Evolutionary conservation across 2,113 vertebrate genomes (phyloP).

Genomic region (Urocynchramus pylzowi): DNA sequence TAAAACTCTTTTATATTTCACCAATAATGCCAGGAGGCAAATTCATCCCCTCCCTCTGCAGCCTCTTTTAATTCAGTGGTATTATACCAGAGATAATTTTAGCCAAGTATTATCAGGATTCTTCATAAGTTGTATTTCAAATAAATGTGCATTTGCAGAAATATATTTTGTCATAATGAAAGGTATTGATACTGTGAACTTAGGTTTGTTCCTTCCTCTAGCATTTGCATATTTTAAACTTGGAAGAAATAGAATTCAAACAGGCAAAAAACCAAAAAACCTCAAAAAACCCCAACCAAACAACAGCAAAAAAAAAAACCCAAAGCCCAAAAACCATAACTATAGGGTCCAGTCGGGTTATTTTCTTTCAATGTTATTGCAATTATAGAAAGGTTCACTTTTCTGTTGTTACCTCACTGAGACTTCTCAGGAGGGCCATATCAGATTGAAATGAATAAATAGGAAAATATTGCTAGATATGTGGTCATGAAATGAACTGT

Average conservation of each 20-base stretch:
- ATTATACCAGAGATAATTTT: slow-evolving; percentile 67
- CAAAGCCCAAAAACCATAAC: background rate
- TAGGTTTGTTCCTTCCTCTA: background rate
- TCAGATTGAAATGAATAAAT: background rate
- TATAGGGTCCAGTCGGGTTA: background rate
- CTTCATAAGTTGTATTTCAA: slow-evolving; percentile 25
- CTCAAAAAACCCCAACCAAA: too few relatives aligned
- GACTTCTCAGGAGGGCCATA: background rate
- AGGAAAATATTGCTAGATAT: background rate
- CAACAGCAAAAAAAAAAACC: too few relatives aligned
- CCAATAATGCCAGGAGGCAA: slow-evolving; percentile 58
- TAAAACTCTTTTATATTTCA: slow-evolving; percentile 67
- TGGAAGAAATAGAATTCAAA: background rate
- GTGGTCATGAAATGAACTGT: rapidly evolving
- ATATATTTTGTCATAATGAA: slow-evolving; percentile 11
- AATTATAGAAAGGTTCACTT: background rate
- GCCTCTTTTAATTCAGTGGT: slow-evolving; percentile 46
- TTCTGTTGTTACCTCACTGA: background rate
- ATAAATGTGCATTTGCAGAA: slow-evolving; percentile 62
- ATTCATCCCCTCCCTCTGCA: slow-evolving; percentile 43
- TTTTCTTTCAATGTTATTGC: background rate
- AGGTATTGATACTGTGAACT: slow-evolving; percentile 30
- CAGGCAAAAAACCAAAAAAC: background rate
- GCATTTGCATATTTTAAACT: slow-evolving; percentile 17
- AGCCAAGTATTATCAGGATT: slow-evolving; percentile 3